Evolutionary conservation across 2,888 invertebrate genomes (phyloP), one percentile per base, ranked within the genome.

Genomic region (Hypercompe scribonia): DNA sequence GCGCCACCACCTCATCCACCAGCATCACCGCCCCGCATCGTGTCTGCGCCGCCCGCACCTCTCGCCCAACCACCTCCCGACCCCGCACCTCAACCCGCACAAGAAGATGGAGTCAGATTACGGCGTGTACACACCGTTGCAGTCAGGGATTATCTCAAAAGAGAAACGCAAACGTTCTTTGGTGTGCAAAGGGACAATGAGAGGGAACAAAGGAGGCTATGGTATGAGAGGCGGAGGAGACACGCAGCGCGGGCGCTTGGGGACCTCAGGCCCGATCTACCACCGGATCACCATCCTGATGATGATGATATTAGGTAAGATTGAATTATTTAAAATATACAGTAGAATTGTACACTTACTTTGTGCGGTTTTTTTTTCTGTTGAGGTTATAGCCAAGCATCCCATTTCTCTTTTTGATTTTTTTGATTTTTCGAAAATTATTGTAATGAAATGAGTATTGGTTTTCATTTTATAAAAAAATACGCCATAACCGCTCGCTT

Each of bases 131-230:
- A 95, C 81, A 94, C 95, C 0, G 90, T 94, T 18, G 94, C 92
- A n/a, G 95, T 95, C 68, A 90, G 95, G 79, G 94, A 97, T 89
- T 98, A 97, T 91, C 97, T 98, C 88, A 97, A 97, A 90, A 96
- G 97, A 83, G 98, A 98, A 90, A 97, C 98, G 74, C 97, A 98
- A 73, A 97, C 97, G 84, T 98, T 98, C 94, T 98, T 98, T 91
- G 98, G 98, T 33, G 97, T 98, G 74, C 97, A 97, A 88, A 97
- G 97, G 87, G 97, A 97, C 84, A 97, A 97, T 84, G 98, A 98
- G 90, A 96, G 96, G 85, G 96, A 97, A 87, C 97, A 97, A 92
- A 96, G 97, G 89, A 96, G 97, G 88, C 92, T 97, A 90, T 98
- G 98, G 98, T 95, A 97, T 87, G 98, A 98, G 89, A 96, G 98